A percentile compares a stretch with the other conserved stretches of the same genome.
These are phyloP conservation scores for Hyposoter dolosus DNA, from an alignment of 2,888 invertebrate species.

Conservation along the genomic window DNA sequence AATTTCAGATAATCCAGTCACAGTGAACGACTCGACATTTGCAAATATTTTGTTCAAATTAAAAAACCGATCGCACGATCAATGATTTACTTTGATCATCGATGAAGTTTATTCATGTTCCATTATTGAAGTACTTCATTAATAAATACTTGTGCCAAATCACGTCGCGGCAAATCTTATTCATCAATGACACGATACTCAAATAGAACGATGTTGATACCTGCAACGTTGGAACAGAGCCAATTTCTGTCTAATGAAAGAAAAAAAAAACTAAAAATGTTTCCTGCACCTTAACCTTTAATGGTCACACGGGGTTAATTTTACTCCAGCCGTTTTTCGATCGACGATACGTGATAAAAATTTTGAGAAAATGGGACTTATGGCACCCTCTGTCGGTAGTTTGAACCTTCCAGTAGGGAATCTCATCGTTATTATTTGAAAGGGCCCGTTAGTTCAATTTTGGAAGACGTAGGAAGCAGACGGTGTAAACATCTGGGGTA, in stretches of 20 bases:
- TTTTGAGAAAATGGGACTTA: too few species aligned
- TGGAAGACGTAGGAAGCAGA: too few species aligned
- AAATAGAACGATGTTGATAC: neutral
- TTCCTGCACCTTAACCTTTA: neutral
- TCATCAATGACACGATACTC: neutral
- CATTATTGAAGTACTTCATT: neutral
- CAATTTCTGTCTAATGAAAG: neutral
- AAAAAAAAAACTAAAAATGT: neutral
- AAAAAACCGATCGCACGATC: neutral
- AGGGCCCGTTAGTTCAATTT: too few species aligned
- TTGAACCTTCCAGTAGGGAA: too few species aligned
- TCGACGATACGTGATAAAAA: too few species aligned
- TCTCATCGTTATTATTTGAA: too few species aligned
- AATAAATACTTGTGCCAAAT: conserved; percentile 5
- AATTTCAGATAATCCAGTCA: conserved; percentile 24
- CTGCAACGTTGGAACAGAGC: neutral
- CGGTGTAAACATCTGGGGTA: too few species aligned
- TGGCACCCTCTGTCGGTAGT: too few species aligned
- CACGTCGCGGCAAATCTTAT: neutral
- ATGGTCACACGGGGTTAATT: too few species aligned
- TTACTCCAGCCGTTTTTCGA: too few species aligned
- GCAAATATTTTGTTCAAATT: neutral
- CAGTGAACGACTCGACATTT: neutral
- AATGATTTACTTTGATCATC: neutral
- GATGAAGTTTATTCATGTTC: neutral